Evolutionary conservation across 1,140 invertebrate species (phyloP), one percentile per base, ranked within the genome.

Genomic region (Drosophila ogumai): DNA sequence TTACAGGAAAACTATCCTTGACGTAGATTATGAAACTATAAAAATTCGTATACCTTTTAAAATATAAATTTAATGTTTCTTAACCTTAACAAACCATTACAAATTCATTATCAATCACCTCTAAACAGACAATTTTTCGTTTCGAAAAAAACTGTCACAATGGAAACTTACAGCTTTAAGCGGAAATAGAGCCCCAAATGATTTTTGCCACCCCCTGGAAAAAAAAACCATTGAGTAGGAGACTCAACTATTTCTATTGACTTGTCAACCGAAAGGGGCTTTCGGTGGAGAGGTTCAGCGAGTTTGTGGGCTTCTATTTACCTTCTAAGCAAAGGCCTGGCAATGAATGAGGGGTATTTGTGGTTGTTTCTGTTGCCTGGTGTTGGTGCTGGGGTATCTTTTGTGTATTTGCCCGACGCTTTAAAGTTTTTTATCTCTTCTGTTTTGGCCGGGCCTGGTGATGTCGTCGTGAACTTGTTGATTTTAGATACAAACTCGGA

Each of bases 401-500:
- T 71, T 72, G 50, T 59, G 46, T 80, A 68, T 84, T 69, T 84
- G 66, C 69, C 58, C 68, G 76, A 79, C 65, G 84, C 84, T 88
- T 81, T 75, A 88, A 88, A 75, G 76, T 88, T 88, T 79, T 54
- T 90, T 87, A 82, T 87, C 81, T 90, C 60, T 54, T 73, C 41
- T 79, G 54, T 56, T 78, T 54, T 80, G 65, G 67, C 77, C 75
- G 46, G 77, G 81, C 68, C 75, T 59, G 72, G 66, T 60, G 46
- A 19, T 68, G 74, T 77, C 76, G 76, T 80, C 69, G 74, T 85
- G 85, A 88, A 88, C 86, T 88, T 85, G 85, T 88, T 88, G 85
- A 90, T 88, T 90, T 90, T 85, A 88, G 85, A 88, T 88, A 88
- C 85, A 88, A 90, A 76, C 63, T 61, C 72, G 55, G 41, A 22